phyloP scores from a whole-genome alignment of 2,113 vertebrate genomes.

The Engystomops pustulosus region DNA sequence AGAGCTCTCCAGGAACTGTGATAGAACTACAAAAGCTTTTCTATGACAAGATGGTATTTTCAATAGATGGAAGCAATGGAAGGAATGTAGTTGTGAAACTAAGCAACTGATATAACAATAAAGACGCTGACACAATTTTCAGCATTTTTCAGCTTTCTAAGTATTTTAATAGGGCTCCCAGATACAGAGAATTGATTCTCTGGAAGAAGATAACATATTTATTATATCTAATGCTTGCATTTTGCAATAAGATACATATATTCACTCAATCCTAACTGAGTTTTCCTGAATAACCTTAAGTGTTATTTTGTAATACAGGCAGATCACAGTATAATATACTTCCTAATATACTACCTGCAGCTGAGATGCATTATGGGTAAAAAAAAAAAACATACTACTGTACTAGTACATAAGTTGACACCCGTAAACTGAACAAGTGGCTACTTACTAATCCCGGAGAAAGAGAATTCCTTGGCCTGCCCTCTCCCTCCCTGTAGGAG shows the following conservation, averaged over 20 bases:
- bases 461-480: too few species aligned
- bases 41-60: conserved; percentile 2
- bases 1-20: conserved; percentile 7
- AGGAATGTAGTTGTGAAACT: conserved; percentile 18
- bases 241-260: background rate
- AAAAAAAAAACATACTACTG: too few species aligned
- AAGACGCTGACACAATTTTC: conserved; percentile 8
- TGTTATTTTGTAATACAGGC: too few species aligned
- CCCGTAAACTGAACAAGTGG: too few species aligned
- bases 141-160: background rate
- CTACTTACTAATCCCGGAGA: too few species aligned
- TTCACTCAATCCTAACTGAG: too few species aligned
- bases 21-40: background rate
- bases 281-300: too few species aligned
- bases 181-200: background rate
- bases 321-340: too few species aligned
- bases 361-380: too few species aligned
- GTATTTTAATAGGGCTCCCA: conserved; percentile 20
- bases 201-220: background rate
- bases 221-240: background rate
- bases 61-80: conserved; percentile 16
- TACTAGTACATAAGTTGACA: too few species aligned
- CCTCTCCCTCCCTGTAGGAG: too few species aligned
- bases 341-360: too few species aligned
- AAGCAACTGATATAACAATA: conserved; percentile 4